Base-by-base conservation (phyloP, 2,797 vertebrate genomes). In the Harpagifer antarcticus region DNA sequence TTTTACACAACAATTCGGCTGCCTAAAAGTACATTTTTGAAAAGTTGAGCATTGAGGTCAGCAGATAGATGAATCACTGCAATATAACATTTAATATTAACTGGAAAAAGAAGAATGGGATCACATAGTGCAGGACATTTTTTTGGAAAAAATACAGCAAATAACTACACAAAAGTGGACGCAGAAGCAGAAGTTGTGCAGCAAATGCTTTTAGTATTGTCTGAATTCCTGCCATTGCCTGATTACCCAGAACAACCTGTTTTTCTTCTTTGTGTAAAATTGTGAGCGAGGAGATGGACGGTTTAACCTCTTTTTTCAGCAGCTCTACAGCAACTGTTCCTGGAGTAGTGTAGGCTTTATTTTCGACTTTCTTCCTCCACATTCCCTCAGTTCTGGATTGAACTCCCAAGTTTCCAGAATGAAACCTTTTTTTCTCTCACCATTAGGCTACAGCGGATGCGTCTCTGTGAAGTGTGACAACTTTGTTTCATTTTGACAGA, bases 401-500 rank as follows among this genome's bases (percentile, higher is more conserved):
- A 57, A 53, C 48, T 10, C 1, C 43, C n/a, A 5, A 33, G 55
- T 45, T 54, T 52, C 53, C 52, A 13, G 65, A 59, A 42, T 9
- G 7, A 68, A 66, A 17, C 19, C 31, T 68, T 72, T 66, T 42
- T 49, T 63, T 56, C 57, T 72, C 48, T 45, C 43, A 20, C 50
- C 67, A 63, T 76, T 53, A 74, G 56, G 54, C 68, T 2, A 2
- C 54, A 2, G 72, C 53, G 6, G 2, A 23, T 0, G 8, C 42
- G 40, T 15, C 57, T 9, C 68, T 68, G 54, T 64, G 54, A 66
- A 63, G 66, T 49, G 62, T 15, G 64, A 73, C 11, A 13, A 33
- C 70, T 72, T 57, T 1, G 9, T 77, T 74, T 73, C 37, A 45
- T 68, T 55, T 20, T 56, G 68, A 73, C 61, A 60, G 61, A 69